Base-by-base conservation (phyloP, 2,113 vertebrate species). In the Poeciliopsis retropinna region DNA sequence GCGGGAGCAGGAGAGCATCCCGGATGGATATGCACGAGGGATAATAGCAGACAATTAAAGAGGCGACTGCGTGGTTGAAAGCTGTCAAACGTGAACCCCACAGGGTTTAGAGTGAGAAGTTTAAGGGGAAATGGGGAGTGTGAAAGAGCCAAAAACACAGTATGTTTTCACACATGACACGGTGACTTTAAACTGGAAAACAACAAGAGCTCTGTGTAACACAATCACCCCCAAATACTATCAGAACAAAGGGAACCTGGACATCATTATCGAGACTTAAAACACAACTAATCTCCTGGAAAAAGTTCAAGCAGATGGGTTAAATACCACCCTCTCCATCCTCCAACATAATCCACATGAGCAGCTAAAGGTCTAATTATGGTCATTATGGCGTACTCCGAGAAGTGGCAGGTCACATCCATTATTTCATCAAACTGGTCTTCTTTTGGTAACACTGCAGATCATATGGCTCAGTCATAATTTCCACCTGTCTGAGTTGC, bases 341-440 rank as follows among this genome's bases (percentile, higher is more conserved):
- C 94, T 93, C 93, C 84, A 95, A 97, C 97, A 98, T 97, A 98
- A 97, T 96, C 91, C 93, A 95, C 95, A 96, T 93, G 93, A 96
- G 87, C 89, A 91, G 87, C 89, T 82, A 85, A 89, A 92, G 92
- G 73, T 92, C 94, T 98, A 98, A 99, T 99, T 98, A 98, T 97
- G 95, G 96, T 98, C 95, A 99, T 99, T 97, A 98, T 83, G 94
- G 95, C 25, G 1, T n/a, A 7, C 8, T 25, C 93, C 96, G 77
- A 94, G 94, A 94, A 95, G 11, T 66, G 34, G n/a, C 64, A 67
- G 22, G n/a, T 29, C 15, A 96, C 96, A 97, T 97, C 96, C 97
- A 97, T 97, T 98, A 98, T 97, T 99, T 96, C 97, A 98, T 97
- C 97, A 98, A 97, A 97, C 95, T 95, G 88, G 94, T 96, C 95